phyloP scores from a whole-genome alignment of 1,140 invertebrate genomes.

The Drosophila subobscura region DNA sequence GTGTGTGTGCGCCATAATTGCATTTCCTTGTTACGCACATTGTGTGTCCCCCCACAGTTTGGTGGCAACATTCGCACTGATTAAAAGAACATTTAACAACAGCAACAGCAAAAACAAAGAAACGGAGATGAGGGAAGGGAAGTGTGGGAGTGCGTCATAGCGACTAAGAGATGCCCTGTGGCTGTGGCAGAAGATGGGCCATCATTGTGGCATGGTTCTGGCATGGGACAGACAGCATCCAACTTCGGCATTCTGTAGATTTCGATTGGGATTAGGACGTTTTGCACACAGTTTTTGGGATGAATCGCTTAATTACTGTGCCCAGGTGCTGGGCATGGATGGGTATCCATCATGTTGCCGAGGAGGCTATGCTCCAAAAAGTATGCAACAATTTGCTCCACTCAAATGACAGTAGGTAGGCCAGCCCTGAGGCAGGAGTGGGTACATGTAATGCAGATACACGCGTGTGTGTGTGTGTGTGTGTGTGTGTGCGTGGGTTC shows the following conservation, averaged over 20 bases:
- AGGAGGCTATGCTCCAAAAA: background rate
- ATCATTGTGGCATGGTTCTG: too few relatives aligned
- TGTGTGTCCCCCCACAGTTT: constrained; percentile 9
- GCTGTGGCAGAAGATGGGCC: too few relatives aligned
- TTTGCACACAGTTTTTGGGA: too few relatives aligned
- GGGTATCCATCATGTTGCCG: too few relatives aligned
- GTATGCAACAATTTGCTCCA: constrained; percentile 30
- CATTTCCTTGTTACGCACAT: constrained; percentile 65
- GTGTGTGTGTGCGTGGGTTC: constrained; percentile 15
- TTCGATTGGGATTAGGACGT: too few relatives aligned
- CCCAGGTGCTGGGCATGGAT: too few relatives aligned
- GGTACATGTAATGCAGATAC: constrained; percentile 20
- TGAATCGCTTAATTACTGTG: too few relatives aligned
- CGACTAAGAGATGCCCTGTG: too few relatives aligned
- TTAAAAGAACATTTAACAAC: background rate
- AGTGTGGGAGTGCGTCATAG: too few relatives aligned
- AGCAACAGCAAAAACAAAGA: background rate
- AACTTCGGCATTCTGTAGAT: too few relatives aligned
- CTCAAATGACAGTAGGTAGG: constrained; percentile 18
- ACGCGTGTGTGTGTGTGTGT: constrained; percentile 1
- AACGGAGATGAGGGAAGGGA: too few relatives aligned
- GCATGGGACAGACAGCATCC: too few relatives aligned
- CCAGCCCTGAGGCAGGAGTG: constrained; percentile 6
- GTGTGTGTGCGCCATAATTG: constrained; percentile 56
- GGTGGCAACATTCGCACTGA: background rate